Percentiles rank a stretch among this genome's conserved stretches.
Conservation (phyloP, 1,140 invertebrate genomes). For the Bombus balteatus region DNA sequence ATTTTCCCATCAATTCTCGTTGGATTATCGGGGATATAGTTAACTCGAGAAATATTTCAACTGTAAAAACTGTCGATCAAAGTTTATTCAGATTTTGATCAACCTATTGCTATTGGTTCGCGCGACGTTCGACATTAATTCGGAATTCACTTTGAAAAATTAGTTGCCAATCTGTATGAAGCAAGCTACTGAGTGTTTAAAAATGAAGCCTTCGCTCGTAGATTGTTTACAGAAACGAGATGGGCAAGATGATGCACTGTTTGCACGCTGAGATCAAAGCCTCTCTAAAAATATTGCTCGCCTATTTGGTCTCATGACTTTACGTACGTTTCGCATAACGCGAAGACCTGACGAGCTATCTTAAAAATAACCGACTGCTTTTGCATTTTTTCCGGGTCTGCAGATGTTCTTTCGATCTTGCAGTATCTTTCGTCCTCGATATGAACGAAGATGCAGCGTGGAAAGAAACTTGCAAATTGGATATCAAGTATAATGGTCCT, state of each 20-base stretch:
- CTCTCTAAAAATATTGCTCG: constrained; percentile 41
- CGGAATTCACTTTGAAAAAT: too few species aligned
- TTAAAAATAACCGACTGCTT: constrained; percentile 19
- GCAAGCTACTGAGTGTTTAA: too few species aligned
- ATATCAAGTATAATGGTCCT: too few species aligned
- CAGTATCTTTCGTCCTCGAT: too few species aligned
- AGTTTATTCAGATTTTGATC: too few species aligned
- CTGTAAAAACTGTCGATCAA: not conserved
- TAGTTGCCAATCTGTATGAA: too few species aligned
- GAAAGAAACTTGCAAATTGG: too few species aligned
- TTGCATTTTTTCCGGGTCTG: not conserved
- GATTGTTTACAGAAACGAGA: not conserved
- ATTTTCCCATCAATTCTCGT: constrained; percentile 16
- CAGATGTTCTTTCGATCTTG: not conserved
- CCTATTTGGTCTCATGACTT: not conserved
- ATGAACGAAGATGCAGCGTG: not conserved
- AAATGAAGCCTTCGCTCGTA: not conserved
- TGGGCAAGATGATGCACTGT: constrained; percentile 9
- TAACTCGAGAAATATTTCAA: not conserved
- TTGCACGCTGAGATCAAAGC: constrained; percentile 39
- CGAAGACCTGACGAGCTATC: not conserved
- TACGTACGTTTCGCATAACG: not conserved
- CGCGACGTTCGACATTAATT: too few species aligned
- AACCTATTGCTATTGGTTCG: too few species aligned
- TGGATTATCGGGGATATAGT: constrained; percentile 7